These are phyloP conservation scores for Heliangelus exortis DNA, from an alignment of 2,797 vertebrate genomes.

Conservation along the genomic window DNA sequence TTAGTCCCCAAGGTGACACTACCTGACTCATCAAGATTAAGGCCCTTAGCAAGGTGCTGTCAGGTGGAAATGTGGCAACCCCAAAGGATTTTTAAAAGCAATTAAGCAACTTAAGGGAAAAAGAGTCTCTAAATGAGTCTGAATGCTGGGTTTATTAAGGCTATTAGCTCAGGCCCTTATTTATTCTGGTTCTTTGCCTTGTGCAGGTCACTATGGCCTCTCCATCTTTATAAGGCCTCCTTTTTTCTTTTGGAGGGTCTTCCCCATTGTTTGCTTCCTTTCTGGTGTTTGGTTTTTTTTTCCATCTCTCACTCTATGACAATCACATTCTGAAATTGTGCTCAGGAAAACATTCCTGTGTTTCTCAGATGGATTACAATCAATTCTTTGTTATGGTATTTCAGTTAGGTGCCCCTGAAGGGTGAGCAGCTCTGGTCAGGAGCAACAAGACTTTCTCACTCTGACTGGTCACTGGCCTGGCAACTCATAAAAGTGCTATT, in stretches of 20 bases:
- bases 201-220: not conserved
- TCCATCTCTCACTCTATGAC: not conserved
- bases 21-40: not conserved
- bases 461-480: not conserved
- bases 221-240: not conserved
- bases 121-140: not conserved
- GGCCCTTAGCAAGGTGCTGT: not conserved
- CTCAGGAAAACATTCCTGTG: not conserved
- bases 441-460: constrained; percentile 7
- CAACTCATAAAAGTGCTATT: constrained; percentile 3
- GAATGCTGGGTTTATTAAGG: not conserved
- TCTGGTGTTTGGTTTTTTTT: not conserved
- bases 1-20: not conserved
- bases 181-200: not conserved
- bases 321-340: not conserved
- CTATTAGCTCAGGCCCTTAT: not conserved
- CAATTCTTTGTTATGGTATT: not conserved
- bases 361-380: not conserved
- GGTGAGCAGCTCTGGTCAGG: not conserved
- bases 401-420: not conserved
- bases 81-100: constrained; percentile 2
- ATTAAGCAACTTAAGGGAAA: not conserved
- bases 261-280: not conserved
- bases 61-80: not conserved
- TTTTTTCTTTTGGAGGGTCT: not conserved